phyloP scores from a whole-genome alignment of 2,113 vertebrate species.

The Holacanthus passer region DNA sequence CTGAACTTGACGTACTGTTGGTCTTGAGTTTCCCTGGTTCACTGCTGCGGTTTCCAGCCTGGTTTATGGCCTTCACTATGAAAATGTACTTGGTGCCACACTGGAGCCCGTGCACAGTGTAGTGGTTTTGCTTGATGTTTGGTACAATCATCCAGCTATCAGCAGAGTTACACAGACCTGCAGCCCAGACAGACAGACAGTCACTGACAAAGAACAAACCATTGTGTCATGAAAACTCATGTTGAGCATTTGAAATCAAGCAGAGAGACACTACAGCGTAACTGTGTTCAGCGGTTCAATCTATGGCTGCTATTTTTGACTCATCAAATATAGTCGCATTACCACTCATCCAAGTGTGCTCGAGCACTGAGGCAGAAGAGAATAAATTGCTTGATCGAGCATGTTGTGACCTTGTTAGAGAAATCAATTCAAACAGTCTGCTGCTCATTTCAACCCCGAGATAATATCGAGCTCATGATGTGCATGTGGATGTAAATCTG shows the following conservation, averaged over 20 bases:
- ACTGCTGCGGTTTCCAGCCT: slow-evolving; percentile 95
- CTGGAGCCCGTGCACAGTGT: slow-evolving; percentile 97
- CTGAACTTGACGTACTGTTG: slow-evolving; percentile 89
- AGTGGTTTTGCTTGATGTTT: slow-evolving; percentile 99
- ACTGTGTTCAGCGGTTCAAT: slow-evolving; percentile 24
- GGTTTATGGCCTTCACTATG: slow-evolving; percentile 98
- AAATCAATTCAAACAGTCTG: slow-evolving; percentile 60
- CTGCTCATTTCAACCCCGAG: slow-evolving; percentile 37
- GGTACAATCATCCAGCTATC: slow-evolving; percentile 99
- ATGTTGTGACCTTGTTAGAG: slow-evolving; percentile 66
- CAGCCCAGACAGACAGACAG: slow-evolving; percentile 46
- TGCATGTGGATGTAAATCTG: slow-evolving; percentile 49
- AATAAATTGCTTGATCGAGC: slow-evolving; percentile 67
- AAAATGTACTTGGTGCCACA: slow-evolving; percentile 98
- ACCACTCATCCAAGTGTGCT: slow-evolving; percentile 31
- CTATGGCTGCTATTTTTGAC: slow-evolving; percentile 52
- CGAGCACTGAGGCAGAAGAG: slow-evolving; percentile 59
- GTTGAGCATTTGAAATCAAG: slow-evolving; percentile 15
- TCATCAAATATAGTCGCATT: slow-evolving; percentile 39
- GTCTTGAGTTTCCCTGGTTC: slow-evolving; percentile 96
- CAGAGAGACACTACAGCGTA: neutral
- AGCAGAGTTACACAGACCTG: slow-evolving; percentile 98
- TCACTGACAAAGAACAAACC: slow-evolving; percentile 33
- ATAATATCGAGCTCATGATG: slow-evolving; percentile 39
- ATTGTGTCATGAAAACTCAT: slow-evolving; percentile 1